Conservation (phyloP, 1,140 invertebrate species). For the Drosophila santomea region DNA sequence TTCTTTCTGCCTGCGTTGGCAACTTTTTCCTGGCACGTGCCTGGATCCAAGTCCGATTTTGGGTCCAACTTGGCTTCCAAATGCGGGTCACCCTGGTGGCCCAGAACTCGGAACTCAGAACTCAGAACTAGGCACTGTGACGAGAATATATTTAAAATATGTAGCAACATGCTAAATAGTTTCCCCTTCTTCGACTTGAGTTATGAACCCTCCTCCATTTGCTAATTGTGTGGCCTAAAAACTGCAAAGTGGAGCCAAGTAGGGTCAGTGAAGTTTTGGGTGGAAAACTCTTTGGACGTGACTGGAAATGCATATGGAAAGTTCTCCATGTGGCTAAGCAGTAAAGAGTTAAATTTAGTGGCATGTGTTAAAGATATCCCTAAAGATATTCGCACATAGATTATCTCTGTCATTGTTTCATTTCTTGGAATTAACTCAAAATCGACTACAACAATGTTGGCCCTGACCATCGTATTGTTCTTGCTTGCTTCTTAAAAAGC, state of each 20-base stretch:
- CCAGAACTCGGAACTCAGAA: conserved; percentile 8
- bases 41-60: conserved; percentile 39
- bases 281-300: conserved; percentile 23
- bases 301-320: conserved; percentile 40
- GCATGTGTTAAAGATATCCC: not conserved
- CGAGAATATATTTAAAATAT: conserved; percentile 48
- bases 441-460: not conserved
- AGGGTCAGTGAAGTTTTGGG: not conserved
- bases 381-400: too few relatives aligned
- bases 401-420: too few relatives aligned
- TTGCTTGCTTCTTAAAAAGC: not conserved
- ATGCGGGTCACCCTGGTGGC: not conserved
- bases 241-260: conserved; percentile 16
- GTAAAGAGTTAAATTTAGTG: conserved; percentile 3
- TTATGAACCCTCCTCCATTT: conserved; percentile 42
- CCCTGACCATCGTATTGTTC: not conserved
- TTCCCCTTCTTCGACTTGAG: conserved; percentile 31
- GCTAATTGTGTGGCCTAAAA: conserved; percentile 55
- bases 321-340: not conserved
- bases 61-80: conserved; percentile 15
- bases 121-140: conserved; percentile 42
- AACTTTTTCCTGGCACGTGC: conserved; percentile 56
- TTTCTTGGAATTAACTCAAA: too few relatives aligned
- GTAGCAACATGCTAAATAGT: conserved; percentile 54
- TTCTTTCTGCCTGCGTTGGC: conserved; percentile 44